Percentiles rank a stretch among this genome's conserved stretches.
These are phyloP conservation scores for Sebastes jordani DNA, from an alignment of 2,797 vertebrate species.

Conservation along the genomic window DNA sequence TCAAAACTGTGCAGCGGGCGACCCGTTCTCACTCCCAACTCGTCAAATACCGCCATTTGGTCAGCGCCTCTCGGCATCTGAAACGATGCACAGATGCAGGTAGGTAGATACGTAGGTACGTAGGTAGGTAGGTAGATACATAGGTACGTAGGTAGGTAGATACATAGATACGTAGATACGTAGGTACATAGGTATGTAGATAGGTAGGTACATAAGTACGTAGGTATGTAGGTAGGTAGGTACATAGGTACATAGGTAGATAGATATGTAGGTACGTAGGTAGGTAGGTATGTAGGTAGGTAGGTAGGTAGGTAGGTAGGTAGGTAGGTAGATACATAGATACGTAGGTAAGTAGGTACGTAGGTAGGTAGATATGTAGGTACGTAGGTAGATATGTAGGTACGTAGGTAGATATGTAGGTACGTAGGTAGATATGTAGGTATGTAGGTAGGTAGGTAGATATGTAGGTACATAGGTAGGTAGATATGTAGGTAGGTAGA, in stretches of 20 bases:
- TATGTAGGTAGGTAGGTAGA: accelerated
- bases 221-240: accelerated
- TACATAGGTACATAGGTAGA: too few relatives aligned
- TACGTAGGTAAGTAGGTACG: accelerated
- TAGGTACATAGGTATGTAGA: accelerated
- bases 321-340: accelerated
- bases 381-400: accelerated
- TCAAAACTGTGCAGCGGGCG: too few relatives aligned
- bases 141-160: too few relatives aligned
- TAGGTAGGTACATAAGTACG: accelerated
- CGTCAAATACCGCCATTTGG: too few relatives aligned
- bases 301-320: accelerated
- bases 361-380: accelerated
- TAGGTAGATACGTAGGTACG: too few relatives aligned
- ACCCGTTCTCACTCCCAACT: too few relatives aligned
- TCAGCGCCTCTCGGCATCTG: too few relatives aligned
- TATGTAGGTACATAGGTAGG: accelerated
- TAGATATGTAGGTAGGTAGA: too few relatives aligned
- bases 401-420: accelerated
- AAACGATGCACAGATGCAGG: too few relatives aligned
- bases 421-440: accelerated
- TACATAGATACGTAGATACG: accelerated
- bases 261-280: too few relatives aligned
- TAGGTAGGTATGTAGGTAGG: too few relatives aligned
- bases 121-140: too few relatives aligned